Percentiles rank a stretch among this genome's conserved stretches.
phyloP scores from a whole-genome alignment of 2,797 vertebrate species.

The Chelidonichthys spinosus region DNA sequence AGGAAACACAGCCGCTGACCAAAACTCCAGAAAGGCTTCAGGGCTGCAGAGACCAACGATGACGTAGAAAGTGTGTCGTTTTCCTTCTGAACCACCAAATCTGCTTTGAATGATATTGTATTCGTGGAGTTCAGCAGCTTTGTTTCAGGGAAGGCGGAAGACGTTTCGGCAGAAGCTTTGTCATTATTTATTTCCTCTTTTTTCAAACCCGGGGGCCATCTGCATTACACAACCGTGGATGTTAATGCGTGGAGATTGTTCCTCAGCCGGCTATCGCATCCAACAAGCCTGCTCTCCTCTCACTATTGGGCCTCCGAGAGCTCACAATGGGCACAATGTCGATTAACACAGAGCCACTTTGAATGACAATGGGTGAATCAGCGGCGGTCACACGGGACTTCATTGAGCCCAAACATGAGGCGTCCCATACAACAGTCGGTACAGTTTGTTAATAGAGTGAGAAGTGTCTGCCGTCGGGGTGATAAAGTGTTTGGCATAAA shows the following conservation, averaged over 20 bases:
- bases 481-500: constrained; percentile 15
- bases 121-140: constrained; percentile 14
- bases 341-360: constrained; percentile 24
- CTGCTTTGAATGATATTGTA: constrained; percentile 22
- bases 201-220: constrained; percentile 1
- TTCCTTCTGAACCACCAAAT: too few species aligned
- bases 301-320: constrained; percentile 5
- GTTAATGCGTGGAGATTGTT: constrained; percentile 1
- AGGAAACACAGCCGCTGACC: constrained; percentile 8
- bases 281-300: not conserved
- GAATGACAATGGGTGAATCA: constrained; percentile 55
- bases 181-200: constrained; percentile 36
- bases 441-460: constrained; percentile 50
- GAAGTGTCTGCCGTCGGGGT: constrained; percentile 27
- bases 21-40: constrained; percentile 4
- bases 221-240: constrained; percentile 9
- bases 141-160: not conserved
- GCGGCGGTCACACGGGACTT: constrained; percentile 18
- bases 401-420: constrained; percentile 1
- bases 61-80: not conserved
- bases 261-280: constrained; percentile 2
- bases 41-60: not conserved
- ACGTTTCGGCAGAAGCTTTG: not conserved
- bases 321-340: constrained; percentile 33
- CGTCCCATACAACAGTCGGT: not conserved